Percentiles rank a stretch among this genome's conserved stretches.
Conservation (phyloP, 2,888 invertebrate species). For the Heliconius cydno region DNA sequence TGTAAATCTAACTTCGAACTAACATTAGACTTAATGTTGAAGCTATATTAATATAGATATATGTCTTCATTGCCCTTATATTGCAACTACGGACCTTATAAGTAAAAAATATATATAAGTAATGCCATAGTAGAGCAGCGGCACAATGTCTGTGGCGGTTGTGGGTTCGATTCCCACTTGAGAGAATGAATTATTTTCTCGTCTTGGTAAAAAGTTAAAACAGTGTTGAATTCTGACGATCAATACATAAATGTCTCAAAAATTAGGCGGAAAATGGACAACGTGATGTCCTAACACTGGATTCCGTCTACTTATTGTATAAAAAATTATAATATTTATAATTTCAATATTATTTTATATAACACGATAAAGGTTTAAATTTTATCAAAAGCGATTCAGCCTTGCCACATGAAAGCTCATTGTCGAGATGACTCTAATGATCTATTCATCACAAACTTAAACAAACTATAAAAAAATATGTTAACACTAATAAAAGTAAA, state of each 20-base stretch:
- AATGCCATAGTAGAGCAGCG: too few species aligned
- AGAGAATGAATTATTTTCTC: background rate
- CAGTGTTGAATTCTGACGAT: background rate
- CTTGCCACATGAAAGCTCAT: background rate
- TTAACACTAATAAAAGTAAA: slow-evolving; percentile 30
- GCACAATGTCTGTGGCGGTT: too few species aligned
- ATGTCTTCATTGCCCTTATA: background rate
- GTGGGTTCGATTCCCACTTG: background rate
- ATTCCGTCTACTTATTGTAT: too few species aligned
- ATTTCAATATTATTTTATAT: too few species aligned
- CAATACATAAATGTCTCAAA: too few species aligned
- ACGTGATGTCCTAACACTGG: too few species aligned
- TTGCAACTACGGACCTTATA: background rate
- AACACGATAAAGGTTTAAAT: background rate
- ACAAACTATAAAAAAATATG: slow-evolving; percentile 26
- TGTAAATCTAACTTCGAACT: slow-evolving; percentile 12
- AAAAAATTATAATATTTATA: too few species aligned
- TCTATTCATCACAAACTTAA: slow-evolving; percentile 29
- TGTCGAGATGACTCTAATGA: background rate
- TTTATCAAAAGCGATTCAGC: background rate
- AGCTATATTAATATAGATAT: background rate
- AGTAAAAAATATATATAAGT: background rate
- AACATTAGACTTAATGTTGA: background rate
- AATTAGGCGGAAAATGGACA: too few species aligned
- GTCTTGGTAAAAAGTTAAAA: background rate